phyloP scores from a whole-genome alignment of 53 echinoderm and acorn worm species.

The Henricia sp. region DNA sequence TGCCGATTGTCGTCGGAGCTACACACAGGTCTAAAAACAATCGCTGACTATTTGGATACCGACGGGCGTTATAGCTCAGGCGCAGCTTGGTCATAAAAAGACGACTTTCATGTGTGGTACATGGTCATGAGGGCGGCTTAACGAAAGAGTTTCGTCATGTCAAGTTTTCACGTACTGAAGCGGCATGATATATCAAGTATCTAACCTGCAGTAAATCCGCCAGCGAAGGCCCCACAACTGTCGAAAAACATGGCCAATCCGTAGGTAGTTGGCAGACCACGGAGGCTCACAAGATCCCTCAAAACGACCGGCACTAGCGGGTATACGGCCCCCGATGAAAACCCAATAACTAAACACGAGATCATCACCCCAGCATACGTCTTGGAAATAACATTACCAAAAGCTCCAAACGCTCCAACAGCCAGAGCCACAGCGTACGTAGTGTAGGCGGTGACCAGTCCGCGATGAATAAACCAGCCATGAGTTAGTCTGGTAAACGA shows the following conservation, averaged over 20 bases:
- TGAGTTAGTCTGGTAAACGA: slow-evolving; percentile 62
- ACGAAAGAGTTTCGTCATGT: no score
- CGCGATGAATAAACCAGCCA: slow-evolving; percentile 58
- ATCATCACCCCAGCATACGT: slow-evolving; percentile 45
- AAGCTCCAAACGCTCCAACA: slow-evolving; percentile 32
- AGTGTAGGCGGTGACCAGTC: slow-evolving; percentile 32
- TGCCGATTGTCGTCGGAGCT: background rate
- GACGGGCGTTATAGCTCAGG: no score
- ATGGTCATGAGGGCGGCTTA: background rate
- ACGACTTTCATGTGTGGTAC: background rate
- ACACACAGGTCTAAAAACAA: no score
- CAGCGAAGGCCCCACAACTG: slow-evolving; percentile 61
- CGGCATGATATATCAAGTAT: no score
- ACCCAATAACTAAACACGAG: slow-evolving; percentile 22
- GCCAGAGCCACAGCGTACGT: slow-evolving; percentile 40
- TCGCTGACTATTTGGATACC: no score
- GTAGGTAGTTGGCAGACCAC: slow-evolving; percentile 52
- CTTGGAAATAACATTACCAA: slow-evolving; percentile 25
- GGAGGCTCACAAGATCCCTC: slow-evolving; percentile 52
- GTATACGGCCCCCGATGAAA: slow-evolving; percentile 51
- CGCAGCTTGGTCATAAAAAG: background rate
- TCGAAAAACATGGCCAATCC: slow-evolving; percentile 67
- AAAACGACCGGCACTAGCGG: slow-evolving; percentile 63
- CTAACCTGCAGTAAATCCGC: slow-evolving; percentile 55
- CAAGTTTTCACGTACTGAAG: no score